Evolutionary conservation across 2,888 invertebrate genomes (phyloP).

Genomic region (Polydrusus pterygomalis): DNA sequence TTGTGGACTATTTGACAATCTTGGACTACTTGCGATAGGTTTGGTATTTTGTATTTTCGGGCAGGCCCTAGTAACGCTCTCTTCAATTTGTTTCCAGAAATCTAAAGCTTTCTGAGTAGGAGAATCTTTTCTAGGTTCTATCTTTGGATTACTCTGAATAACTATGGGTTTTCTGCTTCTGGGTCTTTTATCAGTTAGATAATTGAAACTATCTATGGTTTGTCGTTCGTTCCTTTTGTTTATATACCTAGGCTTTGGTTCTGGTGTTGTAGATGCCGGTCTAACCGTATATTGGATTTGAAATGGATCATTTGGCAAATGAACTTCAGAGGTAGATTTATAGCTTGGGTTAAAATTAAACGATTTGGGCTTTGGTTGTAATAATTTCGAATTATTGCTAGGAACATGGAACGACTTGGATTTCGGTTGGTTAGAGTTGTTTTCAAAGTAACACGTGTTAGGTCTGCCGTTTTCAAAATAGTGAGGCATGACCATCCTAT

Average conservation of each 20-base stretch:
- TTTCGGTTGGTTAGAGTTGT: conserved; percentile 59
- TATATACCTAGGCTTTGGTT: conserved; percentile 61
- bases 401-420: conserved; percentile 59
- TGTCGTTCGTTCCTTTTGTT: conserved; percentile 54
- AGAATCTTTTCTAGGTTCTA: conserved; percentile 55
- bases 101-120: conserved; percentile 75
- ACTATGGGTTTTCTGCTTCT: conserved; percentile 84
- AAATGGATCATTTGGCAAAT: conserved; percentile 64
- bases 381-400: conserved; percentile 62
- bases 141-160: conserved; percentile 75
- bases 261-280: conserved; percentile 70
- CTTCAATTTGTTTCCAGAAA: conserved; percentile 79
- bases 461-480: conserved; percentile 71
- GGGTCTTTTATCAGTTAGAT: conserved; percentile 83
- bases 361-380: conserved; percentile 68
- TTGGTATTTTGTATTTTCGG: conserved; percentile 28
- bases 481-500: conserved; percentile 74
- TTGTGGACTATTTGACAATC: conserved; percentile 69
- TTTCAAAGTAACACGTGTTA: conserved; percentile 74
- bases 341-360: conserved; percentile 64
- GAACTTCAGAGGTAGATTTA: conserved; percentile 70
- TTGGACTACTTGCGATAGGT: conserved; percentile 60
- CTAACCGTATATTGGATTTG: conserved; percentile 64
- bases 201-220: conserved; percentile 73
- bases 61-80: conserved; percentile 54